A percentile compares a stretch with the other conserved stretches of the same genome.
Evolutionary conservation across 2,888 invertebrate genomes (phyloP).

Genomic region (Atrina japonica): DNA sequence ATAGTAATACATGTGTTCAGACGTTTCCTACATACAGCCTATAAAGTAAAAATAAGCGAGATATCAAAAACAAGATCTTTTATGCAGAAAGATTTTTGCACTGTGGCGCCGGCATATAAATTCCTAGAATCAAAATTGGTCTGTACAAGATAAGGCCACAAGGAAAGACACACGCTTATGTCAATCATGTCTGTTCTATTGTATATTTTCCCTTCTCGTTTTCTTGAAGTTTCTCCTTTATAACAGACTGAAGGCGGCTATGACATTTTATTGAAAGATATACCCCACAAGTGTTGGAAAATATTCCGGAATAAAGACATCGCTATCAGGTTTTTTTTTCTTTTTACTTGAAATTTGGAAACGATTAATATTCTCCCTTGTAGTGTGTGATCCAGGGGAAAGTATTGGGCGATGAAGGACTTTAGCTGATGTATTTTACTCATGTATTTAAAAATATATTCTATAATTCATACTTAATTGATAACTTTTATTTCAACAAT

Average conservation of each 20-base stretch:
- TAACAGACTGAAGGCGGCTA: constrained; percentile 1
- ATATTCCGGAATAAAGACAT: neutral
- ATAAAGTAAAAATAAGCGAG: constrained; percentile 2
- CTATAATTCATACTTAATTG: too few species aligned
- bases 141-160: constrained; percentile 11
- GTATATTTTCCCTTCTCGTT: too few species aligned
- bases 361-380: too few species aligned
- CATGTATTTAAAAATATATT: too few species aligned
- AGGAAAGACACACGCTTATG: constrained; percentile 16
- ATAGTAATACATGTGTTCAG: neutral
- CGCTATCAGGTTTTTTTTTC: constrained; percentile 1
- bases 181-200: constrained; percentile 12
- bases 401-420: too few species aligned
- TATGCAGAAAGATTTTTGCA: constrained; percentile 26
- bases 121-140: constrained; percentile 33
- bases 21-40: neutral
- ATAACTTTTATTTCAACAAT: too few species aligned
- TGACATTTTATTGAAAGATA: constrained; percentile 14
- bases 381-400: too few species aligned
- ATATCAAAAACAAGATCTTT: constrained; percentile 23
- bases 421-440: too few species aligned
- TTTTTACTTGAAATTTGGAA: too few species aligned
- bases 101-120: constrained; percentile 26
- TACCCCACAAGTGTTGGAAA: neutral
- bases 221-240: too few species aligned